Conservation (phyloP, 2,888 invertebrate genomes). For the Cecidostiba fungosa region DNA sequence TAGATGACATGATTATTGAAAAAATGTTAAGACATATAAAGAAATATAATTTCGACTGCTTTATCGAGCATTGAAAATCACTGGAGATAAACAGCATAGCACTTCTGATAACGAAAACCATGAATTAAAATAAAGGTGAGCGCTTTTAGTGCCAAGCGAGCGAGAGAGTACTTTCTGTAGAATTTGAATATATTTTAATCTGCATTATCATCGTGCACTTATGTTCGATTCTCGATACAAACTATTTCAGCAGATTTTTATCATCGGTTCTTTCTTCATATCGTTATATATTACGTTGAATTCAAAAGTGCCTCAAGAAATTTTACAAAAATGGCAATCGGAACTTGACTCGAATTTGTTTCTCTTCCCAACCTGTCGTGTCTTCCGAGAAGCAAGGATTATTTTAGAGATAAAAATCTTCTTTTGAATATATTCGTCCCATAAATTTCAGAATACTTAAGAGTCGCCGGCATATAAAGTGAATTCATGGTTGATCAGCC, state of each 20-base stretch:
- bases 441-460: conserved; percentile 59
- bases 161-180: no score
- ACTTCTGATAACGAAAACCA: no score
- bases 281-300: background rate
- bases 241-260: background rate
- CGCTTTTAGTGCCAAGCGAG: no score
- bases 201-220: no score
- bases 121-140: no score
- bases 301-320: background rate
- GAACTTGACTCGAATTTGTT: conserved; percentile 21
- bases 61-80: no score
- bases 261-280: background rate
- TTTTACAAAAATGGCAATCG: background rate
- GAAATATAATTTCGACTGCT: no score
- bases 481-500: conserved; percentile 61
- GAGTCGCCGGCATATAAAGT: conserved; percentile 53
- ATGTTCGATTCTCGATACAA: no score
- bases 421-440: conserved; percentile 48
- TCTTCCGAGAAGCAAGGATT: conserved; percentile 52
- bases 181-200: no score
- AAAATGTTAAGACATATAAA: no score
- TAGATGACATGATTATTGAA: no score
- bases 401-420: conserved; percentile 54
- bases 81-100: no score
- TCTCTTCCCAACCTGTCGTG: conserved; percentile 49